Conservation (phyloP, 2,113 vertebrate genomes). For the Raja brachyura region DNA sequence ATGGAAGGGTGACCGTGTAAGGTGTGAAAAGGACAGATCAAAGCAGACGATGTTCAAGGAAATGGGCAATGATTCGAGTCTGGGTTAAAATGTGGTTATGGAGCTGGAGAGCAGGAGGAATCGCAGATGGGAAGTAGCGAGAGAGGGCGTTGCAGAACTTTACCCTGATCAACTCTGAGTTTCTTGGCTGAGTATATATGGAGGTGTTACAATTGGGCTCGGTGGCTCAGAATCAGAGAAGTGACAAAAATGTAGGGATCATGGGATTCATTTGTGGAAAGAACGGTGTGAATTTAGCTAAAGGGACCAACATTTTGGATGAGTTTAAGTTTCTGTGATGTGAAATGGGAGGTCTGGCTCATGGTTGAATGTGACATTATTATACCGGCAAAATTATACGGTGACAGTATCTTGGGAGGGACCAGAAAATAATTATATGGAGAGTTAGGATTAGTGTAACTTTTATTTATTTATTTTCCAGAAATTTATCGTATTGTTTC, state of each 20-base stretch:
- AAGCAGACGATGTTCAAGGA: too few relatives aligned
- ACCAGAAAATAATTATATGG: neutral
- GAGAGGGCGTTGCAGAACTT: neutral
- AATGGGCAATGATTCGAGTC: too few relatives aligned
- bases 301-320: too few relatives aligned
- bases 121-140: too few relatives aligned
- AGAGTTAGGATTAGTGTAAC: neutral
- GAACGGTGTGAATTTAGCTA: too few relatives aligned
- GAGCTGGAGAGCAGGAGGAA: too few relatives aligned
- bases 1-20: too few relatives aligned
- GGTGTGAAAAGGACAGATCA: too few relatives aligned
- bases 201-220: neutral
- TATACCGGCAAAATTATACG: neutral
- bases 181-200: neutral
- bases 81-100: too few relatives aligned
- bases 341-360: neutral
- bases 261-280: too few relatives aligned
- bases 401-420: neutral
- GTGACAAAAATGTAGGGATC: neutral
- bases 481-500: constrained; percentile 98
- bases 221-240: neutral
- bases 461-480: constrained; percentile 49
- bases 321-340: too few relatives aligned
- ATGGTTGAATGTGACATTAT: neutral
- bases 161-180: neutral